phyloP scores from a whole-genome alignment of 1,140 invertebrate species.

The Anoplophora glabripennis region DNA sequence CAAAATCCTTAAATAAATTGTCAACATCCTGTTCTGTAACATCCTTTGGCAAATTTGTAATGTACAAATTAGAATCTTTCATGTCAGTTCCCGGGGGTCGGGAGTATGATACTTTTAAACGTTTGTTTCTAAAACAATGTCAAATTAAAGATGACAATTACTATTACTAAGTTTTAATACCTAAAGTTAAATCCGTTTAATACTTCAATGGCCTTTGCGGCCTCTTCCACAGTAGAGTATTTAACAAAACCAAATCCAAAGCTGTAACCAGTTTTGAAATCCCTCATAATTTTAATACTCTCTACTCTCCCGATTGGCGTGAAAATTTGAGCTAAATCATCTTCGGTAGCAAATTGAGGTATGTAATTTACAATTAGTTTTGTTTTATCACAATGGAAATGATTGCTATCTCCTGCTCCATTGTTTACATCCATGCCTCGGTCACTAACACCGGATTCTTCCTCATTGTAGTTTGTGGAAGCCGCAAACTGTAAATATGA shows the following conservation, averaged over 20 bases:
- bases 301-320: slow-evolving; percentile 82
- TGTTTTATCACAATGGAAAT: slow-evolving; percentile 52
- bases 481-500: slow-evolving; percentile 24
- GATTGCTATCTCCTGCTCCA: slow-evolving; percentile 35
- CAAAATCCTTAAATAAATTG: slow-evolving; percentile 81
- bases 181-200: slow-evolving; percentile 72
- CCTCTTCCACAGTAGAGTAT: slow-evolving; percentile 81
- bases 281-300: slow-evolving; percentile 87
- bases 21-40: slow-evolving; percentile 79
- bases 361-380: slow-evolving; percentile 96
- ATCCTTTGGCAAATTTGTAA: slow-evolving; percentile 86
- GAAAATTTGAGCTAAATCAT: slow-evolving; percentile 86
- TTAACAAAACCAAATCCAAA: slow-evolving; percentile 97
- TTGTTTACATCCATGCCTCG: slow-evolving; percentile 27
- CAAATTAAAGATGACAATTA: background rate
- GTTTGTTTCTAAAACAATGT: slow-evolving; percentile 46
- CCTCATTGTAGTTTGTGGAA: background rate
- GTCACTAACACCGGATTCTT: slow-evolving; percentile 4
- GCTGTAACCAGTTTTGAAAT: slow-evolving; percentile 88
- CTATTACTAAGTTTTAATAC: slow-evolving; percentile 20
- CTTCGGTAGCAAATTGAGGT: slow-evolving; percentile 89
- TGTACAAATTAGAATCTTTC: slow-evolving; percentile 93
- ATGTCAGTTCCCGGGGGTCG: slow-evolving; percentile 87
- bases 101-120: slow-evolving; percentile 81
- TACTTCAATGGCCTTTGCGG: slow-evolving; percentile 77